Conservation (phyloP, 2,888 invertebrate genomes). For the Drosophila neutralis region DNA sequence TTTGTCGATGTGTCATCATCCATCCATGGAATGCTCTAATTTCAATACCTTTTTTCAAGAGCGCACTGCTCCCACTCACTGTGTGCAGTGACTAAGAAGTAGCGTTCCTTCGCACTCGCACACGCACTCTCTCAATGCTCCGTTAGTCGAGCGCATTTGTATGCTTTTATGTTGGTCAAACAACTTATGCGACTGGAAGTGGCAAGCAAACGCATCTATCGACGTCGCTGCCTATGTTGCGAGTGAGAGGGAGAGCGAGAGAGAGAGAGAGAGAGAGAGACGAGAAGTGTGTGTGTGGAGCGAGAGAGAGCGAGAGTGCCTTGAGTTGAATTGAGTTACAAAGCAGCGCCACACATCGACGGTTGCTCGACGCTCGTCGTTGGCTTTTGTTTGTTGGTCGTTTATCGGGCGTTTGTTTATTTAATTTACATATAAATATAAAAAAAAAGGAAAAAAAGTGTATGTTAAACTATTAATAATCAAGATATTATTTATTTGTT, state of each 20-base stretch:
- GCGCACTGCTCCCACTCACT: conserved; percentile 22
- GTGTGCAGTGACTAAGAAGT: conserved; percentile 14
- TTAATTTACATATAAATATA: conserved; percentile 3
- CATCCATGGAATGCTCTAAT: conserved; percentile 35
- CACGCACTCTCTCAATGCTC: conserved; percentile 3
- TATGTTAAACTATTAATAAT: conserved; percentile 9
- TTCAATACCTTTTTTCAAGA: conserved; percentile 11
- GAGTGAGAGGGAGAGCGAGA: conserved; percentile 26
- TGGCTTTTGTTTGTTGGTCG: conserved; percentile 32
- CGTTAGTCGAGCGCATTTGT: conserved; percentile 12
- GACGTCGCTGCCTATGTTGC: conserved; percentile 40
- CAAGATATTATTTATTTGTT: conserved; percentile 18
- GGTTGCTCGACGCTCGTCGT: conserved; percentile 52
- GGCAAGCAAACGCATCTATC: conserved; percentile 17
- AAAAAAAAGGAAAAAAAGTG: conserved; percentile 12
- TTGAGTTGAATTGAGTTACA: conserved; percentile 58
- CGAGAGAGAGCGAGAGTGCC: conserved; percentile 41
- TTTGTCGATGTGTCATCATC: conserved; percentile 37
- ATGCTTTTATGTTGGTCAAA: conserved; percentile 57
- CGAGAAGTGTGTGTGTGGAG: conserved; percentile 24
- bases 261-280: conserved; percentile 2
- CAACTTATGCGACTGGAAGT: conserved; percentile 53
- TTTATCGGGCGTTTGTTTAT: conserved; percentile 18
- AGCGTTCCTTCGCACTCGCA: not conserved
- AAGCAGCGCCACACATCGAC: conserved; percentile 70